A percentile compares a stretch with the other conserved stretches of the same genome.
These are phyloP conservation scores for Elysia chlorotica DNA, from an alignment of 1,140 invertebrate genomes.

Conservation along the genomic window DNA sequence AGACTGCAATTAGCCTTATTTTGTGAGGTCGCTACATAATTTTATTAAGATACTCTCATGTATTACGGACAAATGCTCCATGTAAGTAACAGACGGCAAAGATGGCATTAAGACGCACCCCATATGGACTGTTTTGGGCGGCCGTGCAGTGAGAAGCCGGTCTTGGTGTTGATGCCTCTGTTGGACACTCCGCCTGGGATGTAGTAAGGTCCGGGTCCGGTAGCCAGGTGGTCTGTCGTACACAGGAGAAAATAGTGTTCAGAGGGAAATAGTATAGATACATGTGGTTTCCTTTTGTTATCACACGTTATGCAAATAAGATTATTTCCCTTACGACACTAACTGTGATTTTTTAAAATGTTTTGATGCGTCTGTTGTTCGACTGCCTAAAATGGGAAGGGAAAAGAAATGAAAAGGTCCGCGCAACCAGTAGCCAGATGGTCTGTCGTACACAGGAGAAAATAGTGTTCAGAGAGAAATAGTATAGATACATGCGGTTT, in stretches of 20 bases:
- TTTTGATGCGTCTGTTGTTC: not conserved
- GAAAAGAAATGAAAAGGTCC: too few relatives aligned
- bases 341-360: not conserved
- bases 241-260: not conserved
- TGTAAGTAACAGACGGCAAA: not conserved
- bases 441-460: not conserved
- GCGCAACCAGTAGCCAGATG: too few relatives aligned
- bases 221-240: not conserved
- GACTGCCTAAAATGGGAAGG: too few relatives aligned
- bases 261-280: not conserved
- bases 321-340: not conserved
- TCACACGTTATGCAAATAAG: not conserved
- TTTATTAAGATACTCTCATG: not conserved
- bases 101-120: not conserved
- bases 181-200: slow-evolving; percentile 26
- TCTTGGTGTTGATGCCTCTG: slow-evolving; percentile 15
- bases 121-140: slow-evolving; percentile 18
- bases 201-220: slow-evolving; percentile 24
- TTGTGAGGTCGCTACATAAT: not conserved
- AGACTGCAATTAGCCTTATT: not conserved
- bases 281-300: not conserved
- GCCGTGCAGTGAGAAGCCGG: slow-evolving; percentile 28
- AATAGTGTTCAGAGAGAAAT: not conserved
- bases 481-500: not conserved
- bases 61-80: not conserved